Evolutionary conservation across 2,797 vertebrate species (phyloP).

Genomic region (Hapalemur alaotrensis): DNA sequence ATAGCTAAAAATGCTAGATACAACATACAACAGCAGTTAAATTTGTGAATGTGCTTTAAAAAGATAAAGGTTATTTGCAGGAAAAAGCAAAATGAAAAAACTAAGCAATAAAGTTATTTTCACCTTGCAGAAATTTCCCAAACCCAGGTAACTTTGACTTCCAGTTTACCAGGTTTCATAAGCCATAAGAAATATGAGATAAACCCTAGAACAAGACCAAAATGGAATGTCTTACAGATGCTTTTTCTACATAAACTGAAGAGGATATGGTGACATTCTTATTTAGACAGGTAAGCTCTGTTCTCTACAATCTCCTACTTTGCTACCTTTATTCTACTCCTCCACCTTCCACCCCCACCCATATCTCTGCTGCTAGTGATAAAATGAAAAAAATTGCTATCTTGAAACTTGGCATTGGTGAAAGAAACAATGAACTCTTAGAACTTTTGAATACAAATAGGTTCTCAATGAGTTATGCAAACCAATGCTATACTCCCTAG

Average conservation of each 20-base stretch:
- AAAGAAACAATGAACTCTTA: not conserved
- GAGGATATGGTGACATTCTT: not conserved
- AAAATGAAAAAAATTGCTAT: not conserved
- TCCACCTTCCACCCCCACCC: not conserved
- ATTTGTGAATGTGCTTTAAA: not conserved
- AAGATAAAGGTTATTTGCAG: not conserved
- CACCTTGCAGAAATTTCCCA: not conserved
- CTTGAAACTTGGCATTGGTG: not conserved
- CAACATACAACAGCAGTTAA: not conserved
- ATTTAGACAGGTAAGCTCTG: not conserved
- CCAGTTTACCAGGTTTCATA: not conserved
- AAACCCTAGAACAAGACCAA: not conserved
- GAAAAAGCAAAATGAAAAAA: not conserved
- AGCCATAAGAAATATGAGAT: not conserved
- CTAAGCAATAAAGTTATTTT: not conserved
- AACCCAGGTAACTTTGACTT: not conserved
- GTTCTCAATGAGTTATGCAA: not conserved
- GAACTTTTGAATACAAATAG: not conserved
- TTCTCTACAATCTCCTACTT: not conserved
- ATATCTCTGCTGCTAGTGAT: not conserved
- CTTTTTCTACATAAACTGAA: not conserved
- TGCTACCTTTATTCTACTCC: not conserved
- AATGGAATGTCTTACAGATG: not conserved
- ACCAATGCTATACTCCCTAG: not conserved
- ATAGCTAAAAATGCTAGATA: not conserved